These are phyloP conservation scores for Aplysia californica DNA, from an alignment of 1,140 invertebrate species.

Conservation along the genomic window DNA sequence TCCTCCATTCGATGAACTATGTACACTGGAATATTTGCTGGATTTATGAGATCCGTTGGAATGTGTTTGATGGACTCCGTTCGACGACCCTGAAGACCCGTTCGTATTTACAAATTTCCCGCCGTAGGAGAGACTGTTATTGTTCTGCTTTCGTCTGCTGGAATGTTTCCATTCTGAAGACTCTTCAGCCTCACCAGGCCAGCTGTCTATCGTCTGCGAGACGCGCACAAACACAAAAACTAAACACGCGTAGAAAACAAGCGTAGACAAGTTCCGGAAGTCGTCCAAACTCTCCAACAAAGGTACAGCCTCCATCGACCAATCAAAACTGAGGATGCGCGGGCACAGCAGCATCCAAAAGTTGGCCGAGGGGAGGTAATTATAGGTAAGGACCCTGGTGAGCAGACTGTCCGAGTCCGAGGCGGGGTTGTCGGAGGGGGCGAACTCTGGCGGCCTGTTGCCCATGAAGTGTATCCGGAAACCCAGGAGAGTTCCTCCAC, in stretches of 20 bases:
- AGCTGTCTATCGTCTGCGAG: constrained; percentile 33
- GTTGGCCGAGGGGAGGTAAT: constrained; percentile 90
- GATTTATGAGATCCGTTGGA: background rate
- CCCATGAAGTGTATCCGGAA: constrained; percentile 93
- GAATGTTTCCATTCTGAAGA: no score
- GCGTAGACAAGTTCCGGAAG: constrained; percentile 83
- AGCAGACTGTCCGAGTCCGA: constrained; percentile 79
- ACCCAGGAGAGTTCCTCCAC: constrained; percentile 78
- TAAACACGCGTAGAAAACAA: constrained; percentile 78
- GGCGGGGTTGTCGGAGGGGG: constrained; percentile 75
- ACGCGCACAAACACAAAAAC: constrained; percentile 57
- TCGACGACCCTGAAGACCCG: no score
- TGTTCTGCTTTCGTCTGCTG: no score
- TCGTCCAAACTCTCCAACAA: constrained; percentile 86
- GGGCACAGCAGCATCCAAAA: constrained; percentile 90
- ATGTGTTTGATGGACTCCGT: background rate
- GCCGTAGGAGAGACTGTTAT: no score
- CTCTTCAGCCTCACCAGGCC: background rate
- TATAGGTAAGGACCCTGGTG: constrained; percentile 86
- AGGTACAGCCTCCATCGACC: constrained; percentile 97
- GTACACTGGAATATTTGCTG: background rate
- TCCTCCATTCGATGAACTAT: background rate
- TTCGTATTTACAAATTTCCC: constrained; percentile 29
- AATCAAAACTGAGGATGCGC: constrained; percentile 93
- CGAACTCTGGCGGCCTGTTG: constrained; percentile 94